A percentile compares a stretch with the other conserved stretches of the same genome.
Evolutionary conservation across 2,797 vertebrate species (phyloP).

Genomic region (Labeo calbasu): DNA sequence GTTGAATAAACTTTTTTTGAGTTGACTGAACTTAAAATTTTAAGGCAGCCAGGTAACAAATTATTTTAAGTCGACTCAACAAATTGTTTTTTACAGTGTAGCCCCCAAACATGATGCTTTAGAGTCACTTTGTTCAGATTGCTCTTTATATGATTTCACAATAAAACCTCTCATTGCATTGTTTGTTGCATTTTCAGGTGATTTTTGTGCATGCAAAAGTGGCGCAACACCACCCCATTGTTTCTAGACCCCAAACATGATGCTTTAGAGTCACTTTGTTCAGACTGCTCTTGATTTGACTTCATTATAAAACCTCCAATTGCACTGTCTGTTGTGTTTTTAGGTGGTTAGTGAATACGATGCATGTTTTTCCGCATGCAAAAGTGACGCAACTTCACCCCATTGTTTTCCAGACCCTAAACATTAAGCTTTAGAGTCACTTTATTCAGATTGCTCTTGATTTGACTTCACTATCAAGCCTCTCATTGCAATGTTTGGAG

Average conservation of each 20-base stretch:
- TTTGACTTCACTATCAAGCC: conserved; percentile 4
- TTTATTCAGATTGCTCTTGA: conserved; percentile 58
- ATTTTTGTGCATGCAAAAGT: too few species aligned
- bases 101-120: too few species aligned
- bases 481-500: too few species aligned
- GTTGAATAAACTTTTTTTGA: too few species aligned
- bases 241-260: background rate
- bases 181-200: too few species aligned
- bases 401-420: background rate
- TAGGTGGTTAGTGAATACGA: background rate
- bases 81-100: too few species aligned
- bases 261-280: conserved; percentile 57
- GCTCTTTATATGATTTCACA: too few species aligned
- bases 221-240: background rate
- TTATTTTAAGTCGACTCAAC: too few species aligned
- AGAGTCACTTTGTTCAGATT: too few species aligned
- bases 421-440: conserved; percentile 66
- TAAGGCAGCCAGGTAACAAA: too few species aligned
- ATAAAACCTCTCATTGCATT: too few species aligned
- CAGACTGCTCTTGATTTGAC: conserved; percentile 57
- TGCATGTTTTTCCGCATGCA: background rate
- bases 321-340: background rate
- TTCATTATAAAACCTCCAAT: background rate
- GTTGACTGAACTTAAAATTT: too few species aligned
- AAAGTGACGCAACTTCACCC: background rate